Conservation (phyloP, 2,113 vertebrate species). For the Pelecanoides urinatrix region DNA sequence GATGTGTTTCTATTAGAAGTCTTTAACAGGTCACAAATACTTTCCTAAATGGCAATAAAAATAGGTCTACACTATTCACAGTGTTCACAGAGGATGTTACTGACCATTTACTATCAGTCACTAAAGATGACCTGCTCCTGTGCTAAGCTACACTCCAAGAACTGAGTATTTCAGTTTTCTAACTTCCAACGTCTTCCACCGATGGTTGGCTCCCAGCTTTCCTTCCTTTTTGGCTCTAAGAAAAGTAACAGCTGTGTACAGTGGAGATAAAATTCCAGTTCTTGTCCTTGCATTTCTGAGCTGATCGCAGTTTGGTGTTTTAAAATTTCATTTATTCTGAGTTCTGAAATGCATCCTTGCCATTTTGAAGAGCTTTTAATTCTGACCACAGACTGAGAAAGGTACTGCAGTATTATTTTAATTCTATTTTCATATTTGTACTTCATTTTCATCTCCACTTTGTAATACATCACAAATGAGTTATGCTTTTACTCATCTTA, state of each 20-base stretch:
- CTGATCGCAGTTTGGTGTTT: neutral
- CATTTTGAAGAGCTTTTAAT: slow-evolving; percentile 46
- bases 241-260: neutral
- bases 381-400: slow-evolving; percentile 45
- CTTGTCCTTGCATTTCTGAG: slow-evolving; percentile 7
- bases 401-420: slow-evolving; percentile 49
- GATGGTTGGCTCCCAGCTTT: neutral
- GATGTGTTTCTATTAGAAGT: neutral
- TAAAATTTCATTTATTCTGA: slow-evolving; percentile 17
- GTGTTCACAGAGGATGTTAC: neutral
- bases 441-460: slow-evolving; percentile 50
- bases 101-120: neutral
- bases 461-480: slow-evolving; percentile 4
- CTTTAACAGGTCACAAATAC: neutral
- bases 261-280: neutral
- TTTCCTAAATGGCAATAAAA: neutral
- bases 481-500: slow-evolving; percentile 38
- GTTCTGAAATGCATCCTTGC: slow-evolving; percentile 40
- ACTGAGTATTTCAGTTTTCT: neutral
- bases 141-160: slow-evolving; percentile 15
- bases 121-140: neutral
- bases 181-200: neutral
- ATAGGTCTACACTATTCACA: neutral
- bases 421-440: slow-evolving; percentile 36
- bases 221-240: neutral